Evolutionary conservation across 2,113 vertebrate genomes (phyloP), one percentile per base, ranked within the genome.

Genomic region (Amazona guildingii): DNA sequence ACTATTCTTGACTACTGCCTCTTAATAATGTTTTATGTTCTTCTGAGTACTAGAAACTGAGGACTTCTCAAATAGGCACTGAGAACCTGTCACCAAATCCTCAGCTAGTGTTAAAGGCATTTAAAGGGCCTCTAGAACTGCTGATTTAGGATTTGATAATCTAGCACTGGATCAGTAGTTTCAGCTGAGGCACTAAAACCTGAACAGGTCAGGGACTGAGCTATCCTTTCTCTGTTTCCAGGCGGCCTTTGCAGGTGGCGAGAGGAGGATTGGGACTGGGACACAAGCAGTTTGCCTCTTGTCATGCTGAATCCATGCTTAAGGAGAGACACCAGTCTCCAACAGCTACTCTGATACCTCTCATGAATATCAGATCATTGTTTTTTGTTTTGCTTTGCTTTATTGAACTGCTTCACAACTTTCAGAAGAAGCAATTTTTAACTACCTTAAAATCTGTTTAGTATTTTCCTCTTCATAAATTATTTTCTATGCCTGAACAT

Each of bases 231-330:
- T 33, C 52, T 52, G 6, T 41, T 81, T 24, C 23, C 51, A 74
- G 63, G 23, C 10, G 35, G 68, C 25, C 25, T 59, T 54, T 70
- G 68, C 46, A 77, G 28, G 13, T n/a, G 13, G 61, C 29, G n/a
- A 62, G 16, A 64, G 39, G 17, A 74, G 28, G 24, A 27, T 13
- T 14, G 28, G 0, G 3, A 75, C 0, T 1, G 0, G n/a, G 33
- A 6, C 64, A 77, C 14, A 37, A 55, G 62, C 2, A 35, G 15
- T 17, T 18, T 63, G 41, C 28, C 21, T 51, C 39, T 39, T 62
- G 27, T 9, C 35, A 15, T 19, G 33, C n/a, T 52, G 41, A 83
- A 69, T 25, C 57, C 15, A 31, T 0, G 2, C 8, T 33, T 17
- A 20, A 41, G 54, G 63, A 86, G n/a, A 74, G 9, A 54, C 1